Evolutionary conservation across 1,140 invertebrate genomes (phyloP), one percentile per base, ranked within the genome.

Genomic region (Lepidurus packardi): DNA sequence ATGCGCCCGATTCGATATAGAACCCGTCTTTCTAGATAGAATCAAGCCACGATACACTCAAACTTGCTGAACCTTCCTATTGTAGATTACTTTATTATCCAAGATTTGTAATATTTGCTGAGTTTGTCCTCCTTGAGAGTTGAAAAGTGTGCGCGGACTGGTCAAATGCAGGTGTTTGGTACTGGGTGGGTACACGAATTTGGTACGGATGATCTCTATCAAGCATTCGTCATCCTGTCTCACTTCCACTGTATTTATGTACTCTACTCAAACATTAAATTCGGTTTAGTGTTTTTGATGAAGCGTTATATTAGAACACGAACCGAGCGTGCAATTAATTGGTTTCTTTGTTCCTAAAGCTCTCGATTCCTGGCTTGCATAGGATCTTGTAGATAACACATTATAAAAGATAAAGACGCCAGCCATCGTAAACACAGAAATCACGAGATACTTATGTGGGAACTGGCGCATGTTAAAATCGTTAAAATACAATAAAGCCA

Each of bases 1-100:
- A 82, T 11, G 81, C 81, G 3, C 81, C 81, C 42, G 65, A 73
- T 43, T 78, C 78, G 13, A 78, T 21, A 25, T 43, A 74, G 21
- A 65, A 65, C 8, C 53, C 53, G 9, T 65, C 6, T 11, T 13
- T 65, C 53, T 65, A 34, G 1, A 34, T 25, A 34, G 0, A 11
- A n/a, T 65, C 53, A 65, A 65, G 53, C 16, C 6, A n/a, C 21
- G 0, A 7, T 65, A 7, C 21, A 16, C 21, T 3, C 25, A 47
- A 76, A 76, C 25, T 43, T 43, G 6, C n/a, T 10, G 42, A 24
- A 13, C 7, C 34, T 9, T 42, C 9, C 21, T 43, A n/a, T 4
- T 16, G 25, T 47, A 45, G 43, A 21, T 78, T 34, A 78, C 77
- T 78, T 78, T 44, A 42, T 78, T 78, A 16, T 43, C 24, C 0